Conservation (phyloP, 2,888 invertebrate species). For the Lordiphosa fenestrarum region DNA sequence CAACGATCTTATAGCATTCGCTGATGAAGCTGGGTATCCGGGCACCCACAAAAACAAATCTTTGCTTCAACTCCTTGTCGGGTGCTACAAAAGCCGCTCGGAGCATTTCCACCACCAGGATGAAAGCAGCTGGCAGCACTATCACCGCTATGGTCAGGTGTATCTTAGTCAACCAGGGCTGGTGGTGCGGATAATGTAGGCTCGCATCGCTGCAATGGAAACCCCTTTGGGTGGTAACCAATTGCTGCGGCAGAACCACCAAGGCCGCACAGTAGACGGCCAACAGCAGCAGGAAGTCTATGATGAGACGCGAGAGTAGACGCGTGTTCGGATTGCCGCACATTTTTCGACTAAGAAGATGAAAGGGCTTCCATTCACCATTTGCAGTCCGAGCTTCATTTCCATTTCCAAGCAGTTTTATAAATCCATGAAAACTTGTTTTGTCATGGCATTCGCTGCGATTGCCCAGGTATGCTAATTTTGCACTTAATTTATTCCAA, state of each 20-base stretch:
- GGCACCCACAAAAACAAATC: constrained; percentile 65
- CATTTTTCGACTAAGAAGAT: constrained; percentile 57
- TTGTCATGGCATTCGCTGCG: constrained; percentile 31
- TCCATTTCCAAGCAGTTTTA: constrained; percentile 18
- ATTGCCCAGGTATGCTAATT: constrained; percentile 61
- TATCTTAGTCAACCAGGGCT: constrained; percentile 59
- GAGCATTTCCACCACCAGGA: constrained; percentile 69
- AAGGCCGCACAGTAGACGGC: constrained; percentile 61
- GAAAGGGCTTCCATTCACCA: constrained; percentile 8
- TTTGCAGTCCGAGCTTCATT: constrained; percentile 16
- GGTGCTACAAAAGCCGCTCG: constrained; percentile 62
- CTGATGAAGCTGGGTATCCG: constrained; percentile 72
- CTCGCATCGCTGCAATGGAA: constrained; percentile 97
- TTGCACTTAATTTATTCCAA: constrained; percentile 49
- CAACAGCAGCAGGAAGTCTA: constrained; percentile 67
- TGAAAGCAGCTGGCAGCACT: constrained; percentile 61
- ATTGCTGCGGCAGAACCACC: constrained; percentile 61
- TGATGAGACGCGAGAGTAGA: constrained; percentile 66
- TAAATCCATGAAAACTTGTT: constrained; percentile 35
- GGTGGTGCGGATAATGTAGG: constrained; percentile 88
- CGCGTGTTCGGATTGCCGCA: constrained; percentile 74
- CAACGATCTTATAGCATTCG: constrained; percentile 72
- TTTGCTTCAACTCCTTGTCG: constrained; percentile 47
- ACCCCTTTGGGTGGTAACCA: constrained; percentile 82
- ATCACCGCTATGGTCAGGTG: constrained; percentile 69